Evolutionary conservation across 2,888 invertebrate species (phyloP).

Genomic region (Lottia gigantea): DNA sequence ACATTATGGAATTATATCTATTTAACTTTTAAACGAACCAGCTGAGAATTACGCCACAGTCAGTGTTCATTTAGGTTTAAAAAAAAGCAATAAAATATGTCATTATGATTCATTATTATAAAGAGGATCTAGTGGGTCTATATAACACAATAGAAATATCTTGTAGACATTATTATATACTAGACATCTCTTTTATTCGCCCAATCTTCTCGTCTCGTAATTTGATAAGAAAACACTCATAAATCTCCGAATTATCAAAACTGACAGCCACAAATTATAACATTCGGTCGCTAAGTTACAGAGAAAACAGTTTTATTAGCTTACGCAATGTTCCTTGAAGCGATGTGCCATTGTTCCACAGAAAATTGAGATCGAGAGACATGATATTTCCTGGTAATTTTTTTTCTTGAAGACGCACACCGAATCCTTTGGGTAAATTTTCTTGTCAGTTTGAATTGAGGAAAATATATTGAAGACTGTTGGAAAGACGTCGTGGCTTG

Average conservation of each 20-base stretch:
- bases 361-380: neutral
- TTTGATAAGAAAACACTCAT: slow-evolving; percentile 1
- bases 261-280: slow-evolving; percentile 5
- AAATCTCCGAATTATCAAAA: slow-evolving; percentile 6
- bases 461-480: neutral
- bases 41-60: too few species aligned
- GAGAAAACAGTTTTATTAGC: slow-evolving; percentile 5
- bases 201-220: slow-evolving; percentile 2
- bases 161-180: too few species aligned
- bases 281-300: neutral
- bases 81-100: too few species aligned
- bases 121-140: too few species aligned
- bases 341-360: neutral
- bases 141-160: too few species aligned
- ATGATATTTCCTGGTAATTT: neutral
- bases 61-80: too few species aligned
- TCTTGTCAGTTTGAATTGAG: slow-evolving; percentile 3
- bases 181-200: too few species aligned
- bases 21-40: too few species aligned
- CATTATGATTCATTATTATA: too few species aligned
- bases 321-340: slow-evolving; percentile 7
- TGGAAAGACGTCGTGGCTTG: neutral
- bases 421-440: neutral
- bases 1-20: too few species aligned
- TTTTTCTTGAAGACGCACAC: neutral